Evolutionary conservation across 2,113 vertebrate species (phyloP).

Genomic region (Recurvirostra avosetta): DNA sequence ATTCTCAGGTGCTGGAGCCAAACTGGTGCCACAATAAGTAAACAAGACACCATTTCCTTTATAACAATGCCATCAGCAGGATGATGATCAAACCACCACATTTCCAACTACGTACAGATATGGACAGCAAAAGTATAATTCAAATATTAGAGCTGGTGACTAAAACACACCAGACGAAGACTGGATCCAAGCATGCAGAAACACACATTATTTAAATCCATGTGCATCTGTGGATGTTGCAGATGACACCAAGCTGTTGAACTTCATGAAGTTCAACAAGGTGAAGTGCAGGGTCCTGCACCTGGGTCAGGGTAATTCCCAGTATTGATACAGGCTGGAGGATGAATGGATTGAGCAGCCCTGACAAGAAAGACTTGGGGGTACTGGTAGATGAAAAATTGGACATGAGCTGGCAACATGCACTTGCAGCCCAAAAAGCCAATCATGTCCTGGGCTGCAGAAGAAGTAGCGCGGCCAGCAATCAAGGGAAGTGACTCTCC

Average conservation of each 20-base stretch:
- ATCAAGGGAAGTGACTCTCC: rapidly evolving
- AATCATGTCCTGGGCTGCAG: not conserved
- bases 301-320: not conserved
- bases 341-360: not conserved
- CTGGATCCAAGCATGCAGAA: not conserved
- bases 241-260: not conserved
- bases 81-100: not conserved
- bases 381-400: not conserved
- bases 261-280: not conserved
- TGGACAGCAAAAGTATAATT: not conserved
- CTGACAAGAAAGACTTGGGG: rapidly evolving
- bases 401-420: not conserved
- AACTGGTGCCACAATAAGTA: not conserved
- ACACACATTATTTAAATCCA: not conserved
- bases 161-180: not conserved
- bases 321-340: not conserved
- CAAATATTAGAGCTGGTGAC: not conserved
- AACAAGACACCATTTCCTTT: not conserved
- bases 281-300: not conserved
- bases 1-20: conserved; percentile 15
- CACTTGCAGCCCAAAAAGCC: not conserved
- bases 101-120: not conserved
- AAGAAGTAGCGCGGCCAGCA: not conserved
- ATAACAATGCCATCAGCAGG: not conserved
- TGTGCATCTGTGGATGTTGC: not conserved